Conservation (phyloP, 2,113 vertebrate species). For the Anser brachyrhynchus region DNA sequence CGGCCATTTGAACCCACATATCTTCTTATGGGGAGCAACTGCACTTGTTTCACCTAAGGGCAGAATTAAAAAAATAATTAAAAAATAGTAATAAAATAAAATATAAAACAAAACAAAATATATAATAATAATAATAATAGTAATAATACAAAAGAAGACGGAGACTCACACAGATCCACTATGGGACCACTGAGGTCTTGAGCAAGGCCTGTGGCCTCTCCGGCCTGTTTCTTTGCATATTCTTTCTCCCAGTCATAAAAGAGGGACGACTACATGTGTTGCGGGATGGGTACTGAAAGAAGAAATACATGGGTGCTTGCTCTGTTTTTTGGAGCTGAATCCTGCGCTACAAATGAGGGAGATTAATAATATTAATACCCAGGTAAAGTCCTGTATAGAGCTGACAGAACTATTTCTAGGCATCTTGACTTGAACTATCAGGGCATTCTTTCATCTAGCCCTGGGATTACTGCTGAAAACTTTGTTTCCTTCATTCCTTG, state of each 20-base stretch:
- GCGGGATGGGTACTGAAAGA: background rate
- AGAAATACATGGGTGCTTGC: background rate
- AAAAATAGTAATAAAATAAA: background rate
- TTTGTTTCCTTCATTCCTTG: background rate
- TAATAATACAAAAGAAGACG: background rate
- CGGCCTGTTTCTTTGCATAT: background rate
- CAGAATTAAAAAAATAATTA: background rate
- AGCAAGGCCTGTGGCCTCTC: background rate
- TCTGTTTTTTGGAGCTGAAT: background rate
- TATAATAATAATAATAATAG: background rate
- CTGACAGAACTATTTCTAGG: constrained; percentile 9
- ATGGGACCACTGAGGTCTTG: background rate
- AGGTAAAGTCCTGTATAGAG: background rate
- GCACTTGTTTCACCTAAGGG: background rate
- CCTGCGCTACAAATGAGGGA: background rate
- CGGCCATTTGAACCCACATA: background rate
- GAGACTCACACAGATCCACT: background rate
- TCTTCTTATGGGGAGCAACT: background rate
- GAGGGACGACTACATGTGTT: background rate
- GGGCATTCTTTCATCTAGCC: background rate
- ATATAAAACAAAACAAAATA: background rate
- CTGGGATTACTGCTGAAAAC: background rate
- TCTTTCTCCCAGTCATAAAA: background rate
- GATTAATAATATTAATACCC: constrained; percentile 27
- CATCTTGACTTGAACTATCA: background rate